A percentile compares a stretch with the other conserved stretches of the same genome.
Evolutionary conservation across 2,113 vertebrate genomes (phyloP).

Genomic region (Oreocharis arfaki): DNA sequence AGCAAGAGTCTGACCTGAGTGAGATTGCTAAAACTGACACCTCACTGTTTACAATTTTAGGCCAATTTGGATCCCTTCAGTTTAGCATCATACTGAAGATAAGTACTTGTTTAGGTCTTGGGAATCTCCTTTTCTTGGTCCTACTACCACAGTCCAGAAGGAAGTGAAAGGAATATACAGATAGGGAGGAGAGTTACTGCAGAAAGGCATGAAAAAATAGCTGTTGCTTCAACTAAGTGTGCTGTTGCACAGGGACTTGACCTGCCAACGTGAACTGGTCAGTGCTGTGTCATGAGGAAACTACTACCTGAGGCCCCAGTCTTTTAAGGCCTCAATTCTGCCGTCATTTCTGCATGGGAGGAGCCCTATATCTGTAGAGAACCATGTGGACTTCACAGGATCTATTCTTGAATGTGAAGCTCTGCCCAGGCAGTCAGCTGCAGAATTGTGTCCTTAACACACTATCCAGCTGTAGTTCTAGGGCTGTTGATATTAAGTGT

Average conservation of each 20-base stretch:
- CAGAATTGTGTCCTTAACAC: conserved; percentile 22
- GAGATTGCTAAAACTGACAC: neutral
- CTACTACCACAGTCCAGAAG: neutral
- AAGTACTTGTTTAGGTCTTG: neutral
- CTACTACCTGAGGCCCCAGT: neutral
- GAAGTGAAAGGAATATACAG: neutral
- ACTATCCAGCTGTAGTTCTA: neutral
- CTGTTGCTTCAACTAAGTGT: neutral
- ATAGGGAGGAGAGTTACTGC: neutral
- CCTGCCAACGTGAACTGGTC: neutral
- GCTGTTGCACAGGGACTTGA: neutral
- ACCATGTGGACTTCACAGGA: neutral
- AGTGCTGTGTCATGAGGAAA: neutral
- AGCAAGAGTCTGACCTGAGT: neutral
- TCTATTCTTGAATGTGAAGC: neutral
- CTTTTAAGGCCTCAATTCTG: conserved; percentile 25
- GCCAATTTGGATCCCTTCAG: neutral
- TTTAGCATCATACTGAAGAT: neutral
- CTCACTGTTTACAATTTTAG: neutral
- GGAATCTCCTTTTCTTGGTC: neutral
- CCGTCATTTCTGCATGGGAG: neutral
- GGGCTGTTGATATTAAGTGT: conserved; percentile 15
- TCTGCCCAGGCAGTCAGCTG: conserved; percentile 11
- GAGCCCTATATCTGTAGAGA: neutral
- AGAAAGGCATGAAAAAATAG: neutral